Evolutionary conservation across 1,140 invertebrate species (phyloP), one percentile per base, ranked within the genome.

Genomic region (Sinella curviseta): DNA sequence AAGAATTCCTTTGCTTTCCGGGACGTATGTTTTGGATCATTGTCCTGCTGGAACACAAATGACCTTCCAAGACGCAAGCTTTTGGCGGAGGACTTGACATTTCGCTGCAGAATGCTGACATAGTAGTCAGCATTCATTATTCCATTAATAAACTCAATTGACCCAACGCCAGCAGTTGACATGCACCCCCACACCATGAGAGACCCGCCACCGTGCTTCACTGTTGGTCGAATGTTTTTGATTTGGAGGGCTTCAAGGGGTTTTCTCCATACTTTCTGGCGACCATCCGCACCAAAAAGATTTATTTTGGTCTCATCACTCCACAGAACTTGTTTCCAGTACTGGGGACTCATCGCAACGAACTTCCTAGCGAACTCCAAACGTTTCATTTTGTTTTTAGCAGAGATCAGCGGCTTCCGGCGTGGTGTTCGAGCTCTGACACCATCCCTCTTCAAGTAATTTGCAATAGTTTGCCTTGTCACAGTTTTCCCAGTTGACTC

Each of bases 101-200:
- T 79, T 0, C 81, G 8, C 78, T 82, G 81, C 16, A 83, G 84
- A 84, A 30, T 83, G 17, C 20, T 35, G 14, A 24, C 28, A 35
- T 78, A 78, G 33, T 36, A 12, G 14, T 77, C 31, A 17, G 33
- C 33, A 34, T 78, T 74, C 83, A 85, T 85, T 8, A 34, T 84
- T n/a, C 80, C 77, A 16, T 80, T 78, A n/a, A 86, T 82, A 75
- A 83, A 78, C 16, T 55, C 54, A n/a, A 87, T 31, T 8, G 81
- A 80, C 17, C 85, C 84, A 1, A 85, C 82, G 16, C 84, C 85
- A 36, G 60, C 74, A 0, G 76, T 67, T n/a, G 82, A 77, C 78
- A 87, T 84, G 77, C 80, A 84, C 12, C 84, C 85, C 85, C 86
- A 87, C 12, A 86, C 84, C 85, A 87, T 85, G 0, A 85, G 67